Conservation (phyloP, 1,140 invertebrate species). For the Cheumatopsyche charites region DNA sequence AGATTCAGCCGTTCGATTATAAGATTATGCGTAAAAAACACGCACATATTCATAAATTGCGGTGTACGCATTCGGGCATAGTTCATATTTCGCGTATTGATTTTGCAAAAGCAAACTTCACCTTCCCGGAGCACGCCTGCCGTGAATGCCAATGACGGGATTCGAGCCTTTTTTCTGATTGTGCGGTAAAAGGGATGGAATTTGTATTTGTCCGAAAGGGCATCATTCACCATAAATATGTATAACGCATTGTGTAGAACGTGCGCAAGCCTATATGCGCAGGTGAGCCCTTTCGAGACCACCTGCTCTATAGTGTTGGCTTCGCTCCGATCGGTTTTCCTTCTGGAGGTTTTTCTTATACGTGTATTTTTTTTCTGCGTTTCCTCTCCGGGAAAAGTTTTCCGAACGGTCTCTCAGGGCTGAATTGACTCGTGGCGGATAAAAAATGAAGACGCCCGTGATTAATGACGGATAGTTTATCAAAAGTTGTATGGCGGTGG, state of each 20-base stretch:
- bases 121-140: constrained; percentile 20
- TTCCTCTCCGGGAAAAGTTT: not conserved
- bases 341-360: no score
- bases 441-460: constrained; percentile 45
- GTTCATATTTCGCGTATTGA: constrained; percentile 26
- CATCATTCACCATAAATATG: constrained; percentile 7
- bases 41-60: not conserved
- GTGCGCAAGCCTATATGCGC: not conserved
- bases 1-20: constrained; percentile 12
- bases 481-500: constrained; percentile 42
- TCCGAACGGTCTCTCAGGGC: constrained; percentile 12
- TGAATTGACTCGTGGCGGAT: constrained; percentile 40
- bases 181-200: constrained; percentile 13
- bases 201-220: constrained; percentile 16
- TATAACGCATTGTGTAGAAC: not conserved
- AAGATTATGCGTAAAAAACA: constrained; percentile 24
- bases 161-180: constrained; percentile 25
- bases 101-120: constrained; percentile 22
- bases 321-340: constrained; percentile 2
- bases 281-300: not conserved
- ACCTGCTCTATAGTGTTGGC: constrained; percentile 5
- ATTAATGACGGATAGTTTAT: constrained; percentile 48
- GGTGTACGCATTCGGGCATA: not conserved
- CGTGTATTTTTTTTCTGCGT: not conserved
- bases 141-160: constrained; percentile 32